phyloP scores from a whole-genome alignment of 35 echinoderm and acorn worm species.

The Apostichopus californicus region DNA sequence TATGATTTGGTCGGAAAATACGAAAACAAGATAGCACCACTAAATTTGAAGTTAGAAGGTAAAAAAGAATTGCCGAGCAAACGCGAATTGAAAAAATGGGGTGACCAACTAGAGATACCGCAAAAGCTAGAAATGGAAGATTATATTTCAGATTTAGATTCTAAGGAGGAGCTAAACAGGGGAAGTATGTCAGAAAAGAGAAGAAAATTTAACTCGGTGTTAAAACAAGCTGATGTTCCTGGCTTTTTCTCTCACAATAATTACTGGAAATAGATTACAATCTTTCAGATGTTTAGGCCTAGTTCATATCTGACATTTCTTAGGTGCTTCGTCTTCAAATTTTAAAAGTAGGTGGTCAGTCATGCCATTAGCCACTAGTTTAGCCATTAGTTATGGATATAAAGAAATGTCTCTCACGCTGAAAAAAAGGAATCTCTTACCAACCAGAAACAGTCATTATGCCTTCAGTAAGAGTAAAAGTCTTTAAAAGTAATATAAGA shows the following conservation, averaged over 20 bases:
- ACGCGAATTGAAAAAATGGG: conserved; percentile 82
- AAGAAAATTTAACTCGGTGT: conserved; percentile 79
- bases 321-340: too few species aligned
- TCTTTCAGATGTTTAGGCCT: neutral
- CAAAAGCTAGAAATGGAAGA: conserved; percentile 58
- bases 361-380: too few species aligned
- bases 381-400: too few species aligned
- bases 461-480: too few species aligned
- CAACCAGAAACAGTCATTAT: too few species aligned
- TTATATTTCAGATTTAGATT: conserved; percentile 15
- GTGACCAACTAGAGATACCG: conserved; percentile 82
- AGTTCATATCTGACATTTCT: too few species aligned
- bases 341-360: too few species aligned
- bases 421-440: too few species aligned
- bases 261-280: conserved; percentile 64
- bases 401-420: too few species aligned
- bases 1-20: conserved; percentile 82
- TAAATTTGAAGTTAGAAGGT: conserved; percentile 69
- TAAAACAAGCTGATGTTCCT: conserved; percentile 84
- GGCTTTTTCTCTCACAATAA: conserved; percentile 79
- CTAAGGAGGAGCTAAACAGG: neutral
- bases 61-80: conserved; percentile 65
- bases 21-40: conserved; percentile 72
- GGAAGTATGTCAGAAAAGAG: conserved; percentile 45
- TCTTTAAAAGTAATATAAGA: too few species aligned